Percentiles rank a stretch among this genome's conserved stretches.
These are phyloP conservation scores for Drosophila lutescens DNA, from an alignment of 2,888 invertebrate species.

Conservation along the genomic window DNA sequence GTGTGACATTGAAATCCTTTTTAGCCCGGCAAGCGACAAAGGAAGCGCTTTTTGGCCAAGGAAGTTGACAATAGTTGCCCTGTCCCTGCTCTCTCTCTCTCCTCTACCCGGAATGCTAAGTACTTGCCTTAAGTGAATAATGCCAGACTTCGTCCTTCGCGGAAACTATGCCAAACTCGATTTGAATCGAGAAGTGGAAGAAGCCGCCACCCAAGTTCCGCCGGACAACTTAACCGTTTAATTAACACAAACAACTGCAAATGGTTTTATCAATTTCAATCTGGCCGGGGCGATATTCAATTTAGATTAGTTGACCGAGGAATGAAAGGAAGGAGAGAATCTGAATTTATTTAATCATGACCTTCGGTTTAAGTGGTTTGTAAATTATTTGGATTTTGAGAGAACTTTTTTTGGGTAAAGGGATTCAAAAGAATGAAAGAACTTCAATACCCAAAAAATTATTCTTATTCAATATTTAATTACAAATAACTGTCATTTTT, in stretches of 20 bases:
- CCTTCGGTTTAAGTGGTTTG: not conserved
- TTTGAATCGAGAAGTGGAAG: conserved; percentile 40
- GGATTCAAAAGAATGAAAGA: too few relatives aligned
- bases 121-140: conserved; percentile 51
- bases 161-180: conserved; percentile 47
- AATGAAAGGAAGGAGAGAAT: not conserved
- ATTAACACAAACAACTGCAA: conserved; percentile 37
- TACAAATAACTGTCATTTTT: too few relatives aligned
- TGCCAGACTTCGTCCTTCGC: conserved; percentile 1
- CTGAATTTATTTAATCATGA: not conserved
- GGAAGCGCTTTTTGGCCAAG: conserved; percentile 37
- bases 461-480: too few relatives aligned
- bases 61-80: conserved; percentile 55
- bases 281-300: conserved; percentile 11
- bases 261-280: conserved; percentile 35
- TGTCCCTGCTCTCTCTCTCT: not conserved
- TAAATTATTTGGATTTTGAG: not conserved
- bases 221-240: conserved; percentile 40
- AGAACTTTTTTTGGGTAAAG: too few relatives aligned
- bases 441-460: too few relatives aligned
- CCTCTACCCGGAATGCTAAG: conserved; percentile 40
- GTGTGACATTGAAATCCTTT: conserved; percentile 77
- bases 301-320: conserved; percentile 1
- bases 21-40: conserved; percentile 46
- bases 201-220: conserved; percentile 10